Evolutionary conservation across 2,113 vertebrate species (phyloP).

Genomic region (Poicephalus gulielmi): DNA sequence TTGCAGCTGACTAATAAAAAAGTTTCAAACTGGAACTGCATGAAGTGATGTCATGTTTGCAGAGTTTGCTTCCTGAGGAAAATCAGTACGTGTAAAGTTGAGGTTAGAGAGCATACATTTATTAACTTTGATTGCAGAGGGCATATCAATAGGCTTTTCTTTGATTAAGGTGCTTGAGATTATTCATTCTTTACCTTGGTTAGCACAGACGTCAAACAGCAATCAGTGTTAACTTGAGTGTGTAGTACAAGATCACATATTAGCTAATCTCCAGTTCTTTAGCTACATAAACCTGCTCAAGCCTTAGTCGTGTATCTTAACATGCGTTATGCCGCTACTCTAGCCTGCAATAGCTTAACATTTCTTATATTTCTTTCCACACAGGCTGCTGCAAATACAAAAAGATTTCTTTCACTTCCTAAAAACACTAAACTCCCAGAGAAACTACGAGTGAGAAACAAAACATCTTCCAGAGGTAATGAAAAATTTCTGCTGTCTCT

Average conservation of each 20-base stretch:
- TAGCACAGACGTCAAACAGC: neutral
- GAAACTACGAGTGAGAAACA: constrained; percentile 74
- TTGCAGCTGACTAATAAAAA: neutral
- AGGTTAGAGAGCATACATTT: neutral
- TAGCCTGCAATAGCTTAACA: neutral
- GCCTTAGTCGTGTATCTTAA: neutral
- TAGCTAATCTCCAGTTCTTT: constrained; percentile 18
- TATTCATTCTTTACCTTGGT: neutral
- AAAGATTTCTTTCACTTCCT: constrained; percentile 80
- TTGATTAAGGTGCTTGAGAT: neutral
- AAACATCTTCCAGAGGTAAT: constrained; percentile 75
- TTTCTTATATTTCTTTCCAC: neutral
- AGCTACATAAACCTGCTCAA: neutral
- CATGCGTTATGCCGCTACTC: neutral
- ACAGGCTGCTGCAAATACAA: constrained; percentile 72
- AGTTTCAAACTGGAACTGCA: neutral
- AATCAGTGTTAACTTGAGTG: neutral
- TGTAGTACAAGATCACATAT: constrained; percentile 28
- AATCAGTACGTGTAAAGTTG: neutral
- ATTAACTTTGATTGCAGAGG: neutral
- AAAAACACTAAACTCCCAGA: constrained; percentile 82
- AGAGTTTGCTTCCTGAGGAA: neutral
- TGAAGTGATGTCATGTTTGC: neutral
- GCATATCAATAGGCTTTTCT: neutral
- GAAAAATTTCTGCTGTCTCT: neutral